Percentiles rank a stretch among this genome's conserved stretches.
Evolutionary conservation across 2,797 vertebrate species (phyloP).

Genomic region (Amazonetta brasiliensis): DNA sequence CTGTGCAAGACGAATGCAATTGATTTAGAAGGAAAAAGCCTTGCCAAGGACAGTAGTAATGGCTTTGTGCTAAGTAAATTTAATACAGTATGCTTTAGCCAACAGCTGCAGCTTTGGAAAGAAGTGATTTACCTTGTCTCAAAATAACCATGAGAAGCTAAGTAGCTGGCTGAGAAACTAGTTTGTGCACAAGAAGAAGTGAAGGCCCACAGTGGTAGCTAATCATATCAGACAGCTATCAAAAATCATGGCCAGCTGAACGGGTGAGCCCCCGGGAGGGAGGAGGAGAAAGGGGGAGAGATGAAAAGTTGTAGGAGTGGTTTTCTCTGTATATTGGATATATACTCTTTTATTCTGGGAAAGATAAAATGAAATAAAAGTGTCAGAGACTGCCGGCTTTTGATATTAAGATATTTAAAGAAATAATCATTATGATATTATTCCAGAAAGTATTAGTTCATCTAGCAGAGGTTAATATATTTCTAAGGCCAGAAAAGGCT

Average conservation of each 20-base stretch:
- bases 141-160: background rate
- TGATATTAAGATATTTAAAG: conserved; percentile 40
- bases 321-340: background rate
- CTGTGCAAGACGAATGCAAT: conserved; percentile 27
- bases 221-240: background rate
- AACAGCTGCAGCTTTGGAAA: conserved; percentile 47
- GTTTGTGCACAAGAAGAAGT: background rate
- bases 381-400: background rate
- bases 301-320: background rate
- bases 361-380: conserved; percentile 16
- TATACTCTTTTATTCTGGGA: background rate
- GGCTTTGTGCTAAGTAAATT: conserved; percentile 49
- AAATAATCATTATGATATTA: conserved; percentile 41
- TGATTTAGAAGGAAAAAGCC: conserved; percentile 29
- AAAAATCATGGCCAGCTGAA: conserved; percentile 26
- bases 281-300: background rate
- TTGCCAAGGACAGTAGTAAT: conserved; percentile 53
- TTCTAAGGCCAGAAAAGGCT: conserved; percentile 18
- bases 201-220: background rate
- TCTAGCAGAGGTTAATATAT: conserved; percentile 1
- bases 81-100: conserved; percentile 21
- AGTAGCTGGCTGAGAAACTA: background rate
- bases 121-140: background rate
- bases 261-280: background rate
- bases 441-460: conserved; percentile 17